Base-by-base conservation (phyloP, 1,140 invertebrate species). In the Orchesella cincta region DNA sequence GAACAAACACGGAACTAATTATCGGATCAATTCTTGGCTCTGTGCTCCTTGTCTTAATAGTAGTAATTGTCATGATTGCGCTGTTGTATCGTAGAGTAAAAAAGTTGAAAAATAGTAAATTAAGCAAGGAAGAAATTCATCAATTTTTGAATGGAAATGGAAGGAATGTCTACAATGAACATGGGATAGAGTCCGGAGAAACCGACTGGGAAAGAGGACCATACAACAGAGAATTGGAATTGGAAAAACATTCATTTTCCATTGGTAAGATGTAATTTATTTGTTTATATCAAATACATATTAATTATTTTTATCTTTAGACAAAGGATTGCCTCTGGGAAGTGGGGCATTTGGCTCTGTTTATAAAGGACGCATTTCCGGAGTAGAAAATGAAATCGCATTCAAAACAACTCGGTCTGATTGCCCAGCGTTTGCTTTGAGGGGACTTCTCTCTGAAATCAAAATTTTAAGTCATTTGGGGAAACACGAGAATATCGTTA, bases 181-280 rank as follows among this genome's bases (percentile, higher is more conserved):
- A 67, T 2, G 62, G 33, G 8, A 12, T 46, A 20, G 20, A 8
- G 39, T 20, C 39, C 20, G 23, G 12, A 12, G 28, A 33, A 5
- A 31, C 8, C 23, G 62, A 26, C 5, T 67, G 31, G 23, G 36
- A 23, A 31, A 67, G 52, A 14, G 29, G 73, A 28, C 76, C 76
- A 1, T 77, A 77, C 72, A 67, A 78, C 34, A 14, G 33, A 70
- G 54, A 67, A 20, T 78, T 74, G 51, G 77, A 78, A 52, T 20
- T 78, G 12, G 0, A 16, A 75, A 75, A 74, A 75, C 26, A 67
- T 20, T 46, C 74, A 29, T 74, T 78, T 67, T n/a, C 16, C 1
- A 78, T 78, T 18, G 73, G 77, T 78, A 73, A 20, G n/a, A n/a
- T 1, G 35, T 46, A 39, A 29, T 73, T 73, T 1, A 16, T 28